Conservation (phyloP, 30 jellyfish, hydroid and myxozoan genomes). For the Mastigias papua region DNA sequence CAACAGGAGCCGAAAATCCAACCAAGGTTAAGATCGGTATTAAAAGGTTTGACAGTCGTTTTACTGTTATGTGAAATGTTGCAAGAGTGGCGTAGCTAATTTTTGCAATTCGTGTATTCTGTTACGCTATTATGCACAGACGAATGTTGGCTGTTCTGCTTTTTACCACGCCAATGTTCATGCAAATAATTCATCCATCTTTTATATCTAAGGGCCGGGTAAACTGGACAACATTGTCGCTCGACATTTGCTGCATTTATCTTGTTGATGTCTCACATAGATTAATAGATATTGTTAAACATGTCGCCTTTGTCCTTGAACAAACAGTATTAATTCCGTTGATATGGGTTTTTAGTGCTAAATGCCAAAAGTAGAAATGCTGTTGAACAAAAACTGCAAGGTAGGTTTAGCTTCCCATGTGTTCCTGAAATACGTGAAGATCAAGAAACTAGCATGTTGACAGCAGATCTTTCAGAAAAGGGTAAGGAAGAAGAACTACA, state of each 20-base stretch:
- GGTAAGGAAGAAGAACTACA: no score
- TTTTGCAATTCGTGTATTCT: not conserved
- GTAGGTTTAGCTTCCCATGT: no score
- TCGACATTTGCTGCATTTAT: no score
- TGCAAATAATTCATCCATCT: not conserved
- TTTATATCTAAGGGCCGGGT: not conserved
- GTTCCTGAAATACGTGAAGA: no score
- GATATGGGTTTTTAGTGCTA: no score
- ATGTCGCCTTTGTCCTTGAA: no score
- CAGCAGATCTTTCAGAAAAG: no score
- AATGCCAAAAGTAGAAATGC: no score
- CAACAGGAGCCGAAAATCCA: conserved; percentile 42
- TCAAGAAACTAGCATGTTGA: no score
- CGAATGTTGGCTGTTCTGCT: not conserved
- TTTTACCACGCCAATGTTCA: not conserved
- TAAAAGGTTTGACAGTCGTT: conserved; percentile 47
- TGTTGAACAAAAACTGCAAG: no score
- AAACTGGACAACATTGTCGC: not conserved
- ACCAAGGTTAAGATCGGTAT: conserved; percentile 73
- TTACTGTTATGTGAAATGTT: not conserved
- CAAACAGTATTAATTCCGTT: not conserved
- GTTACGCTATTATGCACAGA: not conserved
- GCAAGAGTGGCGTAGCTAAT: not conserved
- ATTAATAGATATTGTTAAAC: no score
- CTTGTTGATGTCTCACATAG: no score